Conservation (phyloP, 2,113 vertebrate genomes). For the Miniopterus natalensis region DNA sequence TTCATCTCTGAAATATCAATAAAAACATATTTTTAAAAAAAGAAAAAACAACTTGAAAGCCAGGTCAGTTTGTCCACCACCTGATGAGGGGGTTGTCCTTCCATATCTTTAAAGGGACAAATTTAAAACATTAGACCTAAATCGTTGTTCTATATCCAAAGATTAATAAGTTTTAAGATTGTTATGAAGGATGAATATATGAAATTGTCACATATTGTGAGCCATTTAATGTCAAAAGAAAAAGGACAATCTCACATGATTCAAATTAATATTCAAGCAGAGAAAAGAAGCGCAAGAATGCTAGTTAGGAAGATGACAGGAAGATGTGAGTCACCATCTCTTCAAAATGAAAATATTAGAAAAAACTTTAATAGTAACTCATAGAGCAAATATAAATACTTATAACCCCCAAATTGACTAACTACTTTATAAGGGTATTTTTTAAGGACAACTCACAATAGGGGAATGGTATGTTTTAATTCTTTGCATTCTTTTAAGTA, state of each 20-base stretch:
- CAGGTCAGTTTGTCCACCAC: background rate
- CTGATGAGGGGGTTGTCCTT: background rate
- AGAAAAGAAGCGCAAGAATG: background rate
- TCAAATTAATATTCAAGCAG: conserved; percentile 33
- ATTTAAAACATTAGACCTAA: conserved; percentile 5
- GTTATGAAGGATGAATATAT: background rate
- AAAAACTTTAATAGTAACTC: background rate
- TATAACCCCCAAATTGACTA: background rate
- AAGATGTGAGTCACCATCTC: background rate
- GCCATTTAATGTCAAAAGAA: background rate
- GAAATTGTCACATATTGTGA: background rate
- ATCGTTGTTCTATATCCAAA: background rate
- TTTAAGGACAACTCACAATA: background rate
- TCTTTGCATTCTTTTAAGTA: background rate
- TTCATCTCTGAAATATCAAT: no score
- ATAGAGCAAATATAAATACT: background rate
- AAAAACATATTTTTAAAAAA: no score
- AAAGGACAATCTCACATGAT: background rate
- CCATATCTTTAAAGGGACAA: background rate
- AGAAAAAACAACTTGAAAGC: background rate
- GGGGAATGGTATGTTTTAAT: background rate
- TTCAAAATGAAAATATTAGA: background rate
- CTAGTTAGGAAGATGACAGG: background rate
- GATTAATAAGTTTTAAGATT: background rate
- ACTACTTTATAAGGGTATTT: background rate